phyloP scores from a whole-genome alignment of 2,113 vertebrate genomes.

The Saguinus midas region DNA sequence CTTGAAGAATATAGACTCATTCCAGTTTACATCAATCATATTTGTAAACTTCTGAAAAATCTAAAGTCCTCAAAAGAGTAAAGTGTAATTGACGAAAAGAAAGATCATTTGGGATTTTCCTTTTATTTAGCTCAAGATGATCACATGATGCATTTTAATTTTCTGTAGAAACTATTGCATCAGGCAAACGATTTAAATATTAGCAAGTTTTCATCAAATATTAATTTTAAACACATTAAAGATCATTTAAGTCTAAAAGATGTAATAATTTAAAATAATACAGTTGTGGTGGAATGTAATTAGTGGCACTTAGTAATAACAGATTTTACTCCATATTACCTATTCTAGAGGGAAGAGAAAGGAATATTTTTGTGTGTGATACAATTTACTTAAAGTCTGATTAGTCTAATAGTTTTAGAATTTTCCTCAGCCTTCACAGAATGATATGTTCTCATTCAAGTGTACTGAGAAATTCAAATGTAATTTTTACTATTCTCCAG shows the following conservation, averaged over 20 bases:
- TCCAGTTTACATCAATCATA: not conserved
- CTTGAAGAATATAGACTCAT: not conserved
- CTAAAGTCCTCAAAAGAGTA: not conserved
- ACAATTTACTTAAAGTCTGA: constrained; percentile 22
- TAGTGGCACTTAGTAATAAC: constrained; percentile 32
- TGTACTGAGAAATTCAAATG: not conserved
- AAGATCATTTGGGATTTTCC: not conserved
- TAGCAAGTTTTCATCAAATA: constrained; percentile 62
- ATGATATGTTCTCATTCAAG: not conserved
- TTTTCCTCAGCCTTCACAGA: not conserved
- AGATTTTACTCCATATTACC: not conserved
- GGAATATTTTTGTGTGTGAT: not conserved
- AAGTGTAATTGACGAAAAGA: not conserved
- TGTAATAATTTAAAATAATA: constrained; percentile 34
- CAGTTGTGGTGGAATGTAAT: not conserved
- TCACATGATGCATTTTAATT: not conserved
- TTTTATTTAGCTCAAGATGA: constrained; percentile 12
- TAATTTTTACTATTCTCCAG: not conserved
- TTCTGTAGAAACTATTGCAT: not conserved
- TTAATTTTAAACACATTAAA: constrained; percentile 57
- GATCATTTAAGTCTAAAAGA: constrained; percentile 7
- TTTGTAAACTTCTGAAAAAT: not conserved
- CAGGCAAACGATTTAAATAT: constrained; percentile 35
- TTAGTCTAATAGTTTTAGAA: not conserved
- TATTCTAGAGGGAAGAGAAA: not conserved